Base-by-base conservation (phyloP, 2,113 vertebrate genomes). In the Brachypodius melanocephalos region DNA sequence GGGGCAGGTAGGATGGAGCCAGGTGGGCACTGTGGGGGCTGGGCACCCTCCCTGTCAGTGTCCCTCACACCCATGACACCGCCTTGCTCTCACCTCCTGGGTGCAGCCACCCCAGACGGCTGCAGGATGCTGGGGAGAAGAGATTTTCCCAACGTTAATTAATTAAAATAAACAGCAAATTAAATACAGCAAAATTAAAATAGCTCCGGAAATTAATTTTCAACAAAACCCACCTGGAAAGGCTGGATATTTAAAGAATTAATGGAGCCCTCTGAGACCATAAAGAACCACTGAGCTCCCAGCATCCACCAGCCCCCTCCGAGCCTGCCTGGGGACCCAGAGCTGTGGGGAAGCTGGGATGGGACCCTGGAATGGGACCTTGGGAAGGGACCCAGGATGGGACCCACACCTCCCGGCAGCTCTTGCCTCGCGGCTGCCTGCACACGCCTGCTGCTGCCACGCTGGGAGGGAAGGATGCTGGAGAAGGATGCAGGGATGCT, bases 151-250 rank as follows among this genome's bases (percentile, higher is more conserved):
- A 63, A 94, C 79, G 67, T 96, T 98, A 98, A 98, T 98, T 98
- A 98, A 98, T 98, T 98, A 98, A 98, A 98, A 98, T 98, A 98
- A 98, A 98, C 97, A 98, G 97, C 97, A 98, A 98, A 98, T 98
- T 98, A 98, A 98, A 97, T 98, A 98, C 97, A 98, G 98, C 97
- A 98, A 98, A 98, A 98, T 98, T 98, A 98, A 98, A 98, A 98
- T 98, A 98, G 98, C 97, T 97, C 98, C 97, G 97, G 98, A 98
- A 98, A 98, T 98, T 98, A 98, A 98, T 98, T 98, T 96, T 96
- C 97, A 97, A 95, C 96, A 95, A 96, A 96, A 96, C 96, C 98
- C 97, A 98, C 98, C 98, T 98, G 97, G 97, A 97, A 97, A 98
- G 97, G 97, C 97, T 96, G 97, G 98, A 97, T 95, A 95, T 96